A percentile compares a stretch with the other conserved stretches of the same genome.
phyloP scores from a whole-genome alignment of 2,113 vertebrate species.

The Poecilia latipinna region DNA sequence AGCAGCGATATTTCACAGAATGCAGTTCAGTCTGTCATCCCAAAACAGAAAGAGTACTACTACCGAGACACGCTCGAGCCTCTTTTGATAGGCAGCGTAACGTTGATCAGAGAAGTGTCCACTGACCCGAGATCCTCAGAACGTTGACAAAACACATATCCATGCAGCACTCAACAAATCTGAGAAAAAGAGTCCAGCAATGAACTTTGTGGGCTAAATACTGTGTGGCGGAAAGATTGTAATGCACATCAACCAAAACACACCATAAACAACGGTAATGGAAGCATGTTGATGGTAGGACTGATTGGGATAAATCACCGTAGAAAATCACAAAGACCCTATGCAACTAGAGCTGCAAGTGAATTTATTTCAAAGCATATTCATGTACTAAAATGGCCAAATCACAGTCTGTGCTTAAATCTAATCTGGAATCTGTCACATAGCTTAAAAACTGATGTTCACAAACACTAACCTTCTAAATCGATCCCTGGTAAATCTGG shows the following conservation, averaged over 20 bases:
- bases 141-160: not conserved
- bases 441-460: no score
- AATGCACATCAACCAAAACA: not conserved
- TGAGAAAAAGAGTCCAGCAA: not conserved
- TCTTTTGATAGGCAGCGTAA: not conserved
- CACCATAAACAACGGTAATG: not conserved
- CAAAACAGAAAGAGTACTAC: not conserved
- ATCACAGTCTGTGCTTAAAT: no score
- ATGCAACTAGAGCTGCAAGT: not conserved
- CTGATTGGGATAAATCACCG: no score
- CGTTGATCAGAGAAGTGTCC: not conserved
- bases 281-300: no score
- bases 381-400: no score
- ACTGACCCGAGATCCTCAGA: not conserved
- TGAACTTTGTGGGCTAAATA: not conserved
- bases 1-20: not conserved
- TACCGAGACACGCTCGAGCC: not conserved
- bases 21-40: not conserved
- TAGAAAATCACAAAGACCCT: not conserved
- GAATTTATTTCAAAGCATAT: no score
- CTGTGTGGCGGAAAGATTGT: not conserved
- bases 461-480: no score
- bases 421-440: no score
- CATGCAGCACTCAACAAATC: not conserved
- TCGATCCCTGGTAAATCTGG: not conserved